Evolutionary conservation across 2,113 vertebrate genomes (phyloP).

Genomic region (Lampris incognitus): DNA sequence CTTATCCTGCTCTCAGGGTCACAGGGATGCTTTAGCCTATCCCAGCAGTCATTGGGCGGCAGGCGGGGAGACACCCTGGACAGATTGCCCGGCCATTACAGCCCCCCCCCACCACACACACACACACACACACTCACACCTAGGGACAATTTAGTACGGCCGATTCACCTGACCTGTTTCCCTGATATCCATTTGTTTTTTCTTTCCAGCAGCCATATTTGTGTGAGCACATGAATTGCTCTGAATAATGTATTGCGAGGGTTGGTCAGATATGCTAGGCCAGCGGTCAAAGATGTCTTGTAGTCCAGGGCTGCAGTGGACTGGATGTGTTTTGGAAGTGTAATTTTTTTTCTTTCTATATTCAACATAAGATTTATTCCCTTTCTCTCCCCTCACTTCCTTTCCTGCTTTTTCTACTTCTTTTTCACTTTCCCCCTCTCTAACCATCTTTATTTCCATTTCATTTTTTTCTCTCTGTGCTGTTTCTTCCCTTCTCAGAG

Average conservation of each 20-base stretch:
- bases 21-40: no score
- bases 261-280: slow-evolving; percentile 81
- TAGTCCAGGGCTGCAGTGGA: slow-evolving; percentile 89
- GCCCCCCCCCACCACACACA: no score
- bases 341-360: slow-evolving; percentile 1
- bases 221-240: slow-evolving; percentile 3
- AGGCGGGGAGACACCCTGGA: no score
- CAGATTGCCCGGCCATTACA: no score
- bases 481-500: neutral
- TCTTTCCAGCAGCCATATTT: slow-evolving; percentile 12
- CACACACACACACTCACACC: no score
- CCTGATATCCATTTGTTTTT: neutral
- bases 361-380: neutral
- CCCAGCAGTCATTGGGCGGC: no score
- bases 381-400: neutral
- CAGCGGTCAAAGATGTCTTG: slow-evolving; percentile 90
- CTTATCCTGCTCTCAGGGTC: no score
- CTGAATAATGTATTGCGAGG: slow-evolving; percentile 36
- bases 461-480: neutral
- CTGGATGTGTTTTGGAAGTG: slow-evolving; percentile 32
- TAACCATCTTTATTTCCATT: neutral
- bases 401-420: neutral
- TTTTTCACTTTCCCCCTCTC: neutral
- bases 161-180: no score
- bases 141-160: no score